Evolutionary conservation across 1,140 invertebrate species (phyloP).

Genomic region (Calosoma granatense): DNA sequence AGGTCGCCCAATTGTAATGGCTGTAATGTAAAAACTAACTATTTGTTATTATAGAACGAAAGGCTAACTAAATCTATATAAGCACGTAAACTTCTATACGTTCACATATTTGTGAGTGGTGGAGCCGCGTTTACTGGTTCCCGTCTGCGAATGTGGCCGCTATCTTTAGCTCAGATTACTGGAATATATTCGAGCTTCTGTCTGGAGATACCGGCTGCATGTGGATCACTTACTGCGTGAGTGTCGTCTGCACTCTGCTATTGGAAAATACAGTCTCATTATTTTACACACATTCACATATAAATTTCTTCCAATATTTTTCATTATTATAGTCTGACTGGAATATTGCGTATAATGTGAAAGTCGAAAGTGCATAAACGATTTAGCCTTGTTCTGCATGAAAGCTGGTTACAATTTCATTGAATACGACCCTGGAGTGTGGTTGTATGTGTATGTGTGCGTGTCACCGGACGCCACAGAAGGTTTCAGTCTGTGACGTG

Average conservation of each 20-base stretch:
- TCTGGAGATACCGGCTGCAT: too few species aligned
- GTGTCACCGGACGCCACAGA: too few species aligned
- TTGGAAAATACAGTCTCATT: background rate
- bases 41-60: background rate
- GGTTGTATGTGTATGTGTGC: too few species aligned
- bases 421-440: too few species aligned
- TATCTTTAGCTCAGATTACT: background rate
- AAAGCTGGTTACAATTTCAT: too few species aligned
- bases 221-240: background rate
- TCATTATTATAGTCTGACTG: background rate
- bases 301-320: background rate
- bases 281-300: background rate
- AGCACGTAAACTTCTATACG: background rate
- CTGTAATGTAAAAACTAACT: background rate
- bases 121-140: background rate
- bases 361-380: too few species aligned
- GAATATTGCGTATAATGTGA: background rate
- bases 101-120: background rate
- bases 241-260: background rate
- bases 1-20: background rate
- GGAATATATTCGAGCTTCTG: too few species aligned
- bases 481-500: too few species aligned
- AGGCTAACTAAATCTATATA: background rate
- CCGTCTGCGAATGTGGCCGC: background rate
- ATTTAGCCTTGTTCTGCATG: too few species aligned